These are phyloP conservation scores for Salminus brasiliensis DNA, from an alignment of 2,113 vertebrate species.

Conservation along the genomic window DNA sequence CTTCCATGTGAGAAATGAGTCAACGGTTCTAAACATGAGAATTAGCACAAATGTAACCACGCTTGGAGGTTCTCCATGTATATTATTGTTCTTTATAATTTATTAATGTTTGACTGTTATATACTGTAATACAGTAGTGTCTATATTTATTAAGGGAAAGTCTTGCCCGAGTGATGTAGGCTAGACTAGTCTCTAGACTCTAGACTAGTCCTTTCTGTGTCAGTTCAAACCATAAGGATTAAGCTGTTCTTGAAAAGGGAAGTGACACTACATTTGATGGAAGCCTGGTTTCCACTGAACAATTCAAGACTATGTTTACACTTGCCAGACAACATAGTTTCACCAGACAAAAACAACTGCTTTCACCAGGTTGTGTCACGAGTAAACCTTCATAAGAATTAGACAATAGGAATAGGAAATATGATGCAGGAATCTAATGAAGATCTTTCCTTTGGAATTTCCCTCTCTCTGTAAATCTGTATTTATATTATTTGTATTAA, in stretches of 20 bases:
- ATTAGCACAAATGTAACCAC: not conserved
- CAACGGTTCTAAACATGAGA: not conserved
- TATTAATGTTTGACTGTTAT: slow-evolving; percentile 16
- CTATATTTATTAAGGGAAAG: slow-evolving; percentile 43
- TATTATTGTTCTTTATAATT: slow-evolving; percentile 2
- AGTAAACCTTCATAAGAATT: slow-evolving; percentile 1
- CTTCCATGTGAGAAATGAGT: not conserved
- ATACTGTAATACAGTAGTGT: slow-evolving; percentile 16
- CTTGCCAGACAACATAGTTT: not conserved
- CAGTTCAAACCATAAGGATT: slow-evolving; percentile 4
- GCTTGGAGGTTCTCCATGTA: not conserved
- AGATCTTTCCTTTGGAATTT: not conserved
- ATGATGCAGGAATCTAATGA: not conserved
- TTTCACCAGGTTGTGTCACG: not conserved
- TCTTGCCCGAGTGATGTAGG: slow-evolving; percentile 1
- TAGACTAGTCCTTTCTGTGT: not conserved
- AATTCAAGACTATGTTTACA: not conserved
- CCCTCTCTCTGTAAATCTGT: not conserved
- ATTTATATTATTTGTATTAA: slow-evolving; percentile 41
- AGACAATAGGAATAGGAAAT: not conserved
- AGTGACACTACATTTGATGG: slow-evolving; percentile 23
- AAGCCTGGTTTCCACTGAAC: not conserved
- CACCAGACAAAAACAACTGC: not conserved
- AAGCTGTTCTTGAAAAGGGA: not conserved
- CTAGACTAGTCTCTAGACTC: not conserved